Base-by-base conservation (phyloP, 2,113 vertebrate genomes). In the Cinclus mexicanus region DNA sequence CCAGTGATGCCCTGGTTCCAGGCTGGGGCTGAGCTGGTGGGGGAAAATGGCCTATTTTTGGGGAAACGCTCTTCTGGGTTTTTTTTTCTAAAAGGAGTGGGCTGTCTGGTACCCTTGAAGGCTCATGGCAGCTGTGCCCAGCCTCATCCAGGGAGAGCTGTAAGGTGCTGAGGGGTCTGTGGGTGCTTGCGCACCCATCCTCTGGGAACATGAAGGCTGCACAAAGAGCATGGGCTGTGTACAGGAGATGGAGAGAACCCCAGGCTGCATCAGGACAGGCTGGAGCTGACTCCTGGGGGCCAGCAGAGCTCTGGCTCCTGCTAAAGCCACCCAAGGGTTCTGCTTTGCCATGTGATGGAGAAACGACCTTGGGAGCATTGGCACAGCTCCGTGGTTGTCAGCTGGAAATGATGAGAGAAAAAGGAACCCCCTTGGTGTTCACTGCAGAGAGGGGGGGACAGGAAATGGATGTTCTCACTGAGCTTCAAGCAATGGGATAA, bases 401-500 rank as follows among this genome's bases (percentile, higher is more conserved):
- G 35, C 7, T 35, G 46, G 71, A 46, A 67, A 83, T 0, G 3
- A 35, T 29, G 37, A 80, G 52, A 26, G 24, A 24, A 47, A 28
- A 72, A 57, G 14, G 49, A 35, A 35, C 11, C 46, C 72, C 57
- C 69, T 33, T 0, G 2, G 82, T 39, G 59, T 4, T 78, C 16
- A 7, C 11, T 72, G 67, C 29, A 13, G 64, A 37, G 42, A 1
- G 3, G n/a, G 64, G 61, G 49, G 50, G 15, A 39, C 83, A 69
- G 87, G 60, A 94, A 93, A 92, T 52, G 7, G 33, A 16, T 86
- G 60, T 49, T 83, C 87, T 79, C 77, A 22, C 39, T 50, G 71
- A 61, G 75, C n/a, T 91, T 63, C 47, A 41, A 21, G 29, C 12
- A 22, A 25, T 47, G 64, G 82, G 71, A 50, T 68, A 8, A 86